Base-by-base conservation (phyloP, 2,113 vertebrate species). In the Peromyscus californicus region DNA sequence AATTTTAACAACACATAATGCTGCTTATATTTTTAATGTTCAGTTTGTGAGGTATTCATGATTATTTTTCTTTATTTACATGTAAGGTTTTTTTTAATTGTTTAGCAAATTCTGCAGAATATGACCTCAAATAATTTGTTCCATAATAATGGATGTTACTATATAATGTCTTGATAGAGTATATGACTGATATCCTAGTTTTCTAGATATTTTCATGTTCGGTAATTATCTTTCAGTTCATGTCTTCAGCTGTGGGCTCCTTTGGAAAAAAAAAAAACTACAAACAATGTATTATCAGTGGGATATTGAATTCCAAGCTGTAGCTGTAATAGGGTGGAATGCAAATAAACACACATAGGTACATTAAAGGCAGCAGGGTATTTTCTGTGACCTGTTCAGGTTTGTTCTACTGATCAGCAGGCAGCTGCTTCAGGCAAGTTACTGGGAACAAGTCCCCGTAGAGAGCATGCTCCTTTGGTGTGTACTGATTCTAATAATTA, bases 401-500 rank as follows among this genome's bases (percentile, higher is more conserved):
- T 88, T 84, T 80, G 29, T 80, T 79, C 80, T 76, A 2, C 1
- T 75, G 51, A 91, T 59, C 59, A 70, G 59, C n/a, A 95, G 87
- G 51, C 87, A 93, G 70, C 70, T 89, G 42, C 67, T 92, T 7
- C 21, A 70, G 42, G n/a, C 67, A 33, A 36, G 17, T 89, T 90
- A 51, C 10, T 57, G 10, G 79, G 22, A 85, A 76, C 26, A 91
- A n/a, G 12, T 84, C 59, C 76, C 78, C 24, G 26, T 17, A 83
- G 67, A 86, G 33, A 90, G 36, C 51, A 72, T 21, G 29, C 63
- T 54, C n/a, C 54, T 92, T 95, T 7, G 13, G n/a, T 87, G 39
- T 93, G 19, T 74, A 29, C 33, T 87, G 79, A 93, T 87, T 92
- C 39, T 90, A 94, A 89, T 63, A 76, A 88, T 87, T 90, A 89